These are phyloP conservation scores for Eriosoma lanigerum DNA, from an alignment of 1,140 invertebrate genomes.

Conservation along the genomic window DNA sequence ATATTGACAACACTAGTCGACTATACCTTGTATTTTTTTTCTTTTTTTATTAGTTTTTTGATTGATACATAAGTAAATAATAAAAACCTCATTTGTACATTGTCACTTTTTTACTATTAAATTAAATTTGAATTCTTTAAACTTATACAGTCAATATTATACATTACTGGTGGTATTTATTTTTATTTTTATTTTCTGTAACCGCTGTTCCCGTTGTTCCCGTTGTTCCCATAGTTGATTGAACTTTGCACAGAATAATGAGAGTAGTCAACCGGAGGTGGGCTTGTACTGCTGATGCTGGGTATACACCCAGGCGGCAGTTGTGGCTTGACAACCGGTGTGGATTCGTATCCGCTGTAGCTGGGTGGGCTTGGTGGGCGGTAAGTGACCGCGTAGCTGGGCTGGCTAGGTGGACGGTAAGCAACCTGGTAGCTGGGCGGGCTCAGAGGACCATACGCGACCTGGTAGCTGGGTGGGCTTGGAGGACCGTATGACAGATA, in stretches of 20 bases:
- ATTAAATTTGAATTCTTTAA: slow-evolving; percentile 49
- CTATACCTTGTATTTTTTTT: slow-evolving; percentile 32
- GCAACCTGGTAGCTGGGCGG: not conserved
- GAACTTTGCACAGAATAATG: not conserved
- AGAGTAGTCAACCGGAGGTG: not conserved
- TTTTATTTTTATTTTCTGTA: not conserved
- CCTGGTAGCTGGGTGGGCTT: too few relatives aligned
- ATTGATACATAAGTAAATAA: slow-evolving; percentile 20
- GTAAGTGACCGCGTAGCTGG: not conserved
- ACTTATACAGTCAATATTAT: slow-evolving; percentile 13
- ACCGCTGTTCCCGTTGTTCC: not conserved
- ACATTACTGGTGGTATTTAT: not conserved
- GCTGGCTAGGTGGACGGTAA: not conserved
- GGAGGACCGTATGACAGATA: not conserved
- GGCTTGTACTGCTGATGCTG: not conserved
- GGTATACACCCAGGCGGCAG: not conserved
- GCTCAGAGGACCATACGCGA: too few relatives aligned
- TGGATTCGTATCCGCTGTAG: not conserved
- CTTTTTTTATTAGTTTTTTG: slow-evolving; percentile 20
- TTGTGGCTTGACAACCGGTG: not conserved
- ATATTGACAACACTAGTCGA: slow-evolving; percentile 28
- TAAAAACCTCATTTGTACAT: slow-evolving; percentile 46
- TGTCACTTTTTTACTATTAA: slow-evolving; percentile 50
- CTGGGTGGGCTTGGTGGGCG: not conserved
- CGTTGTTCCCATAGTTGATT: not conserved